A percentile compares a stretch with the other conserved stretches of the same genome.
These are phyloP conservation scores for Spizaetus ornatus DNA, from an alignment of 2,113 vertebrate genomes.

Conservation along the genomic window DNA sequence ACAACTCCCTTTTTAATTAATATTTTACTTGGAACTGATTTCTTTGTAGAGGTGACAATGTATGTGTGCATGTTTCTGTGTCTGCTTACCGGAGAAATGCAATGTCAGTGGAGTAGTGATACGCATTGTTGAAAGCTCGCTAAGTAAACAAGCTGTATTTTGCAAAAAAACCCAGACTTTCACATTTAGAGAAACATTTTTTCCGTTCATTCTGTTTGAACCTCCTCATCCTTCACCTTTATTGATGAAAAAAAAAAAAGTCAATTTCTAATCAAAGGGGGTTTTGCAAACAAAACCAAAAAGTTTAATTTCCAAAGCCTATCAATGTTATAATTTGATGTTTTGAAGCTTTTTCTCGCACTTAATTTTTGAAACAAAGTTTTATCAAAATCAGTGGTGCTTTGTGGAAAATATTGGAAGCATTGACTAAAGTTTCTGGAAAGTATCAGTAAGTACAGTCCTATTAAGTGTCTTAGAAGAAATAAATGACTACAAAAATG, in stretches of 20 bases:
- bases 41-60: neutral
- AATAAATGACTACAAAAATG: neutral
- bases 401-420: neutral
- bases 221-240: neutral
- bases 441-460: neutral
- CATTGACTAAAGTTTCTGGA: neutral
- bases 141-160: neutral
- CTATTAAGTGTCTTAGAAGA: neutral
- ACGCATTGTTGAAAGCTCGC: neutral
- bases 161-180: neutral
- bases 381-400: neutral
- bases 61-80: neutral
- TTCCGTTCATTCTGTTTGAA: neutral
- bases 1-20: neutral
- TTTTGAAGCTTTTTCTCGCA: neutral
- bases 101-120: neutral
- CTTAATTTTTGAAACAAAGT: neutral
- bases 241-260: neutral
- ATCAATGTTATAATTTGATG: neutral
- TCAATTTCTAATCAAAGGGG: neutral
- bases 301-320: neutral
- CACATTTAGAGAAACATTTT: neutral
- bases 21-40: neutral
- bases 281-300: neutral
- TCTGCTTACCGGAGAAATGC: neutral